Percentiles rank a stretch among this genome's conserved stretches.
Conservation (phyloP, 1,140 invertebrate genomes). For the Drosophila neocordata region DNA sequence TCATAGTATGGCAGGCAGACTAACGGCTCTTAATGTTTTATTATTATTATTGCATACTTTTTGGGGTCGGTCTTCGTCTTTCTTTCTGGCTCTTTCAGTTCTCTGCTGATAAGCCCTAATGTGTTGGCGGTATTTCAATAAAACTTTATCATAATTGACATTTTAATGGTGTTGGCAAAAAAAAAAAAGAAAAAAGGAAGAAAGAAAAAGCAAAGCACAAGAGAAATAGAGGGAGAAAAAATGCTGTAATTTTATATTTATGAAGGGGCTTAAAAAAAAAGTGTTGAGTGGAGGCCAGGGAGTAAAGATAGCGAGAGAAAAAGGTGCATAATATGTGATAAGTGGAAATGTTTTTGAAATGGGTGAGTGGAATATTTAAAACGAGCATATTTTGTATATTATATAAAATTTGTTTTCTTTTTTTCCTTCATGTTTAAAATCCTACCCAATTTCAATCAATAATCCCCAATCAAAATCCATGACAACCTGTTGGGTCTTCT, state of each 20-base stretch:
- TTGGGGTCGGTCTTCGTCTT: not conserved
- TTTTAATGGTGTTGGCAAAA: conserved; percentile 66
- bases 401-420: not conserved
- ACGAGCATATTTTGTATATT: not conserved
- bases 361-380: conserved; percentile 1
- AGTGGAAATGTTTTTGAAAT: conserved; percentile 33
- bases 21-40: conserved; percentile 67
- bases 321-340: conserved; percentile 72
- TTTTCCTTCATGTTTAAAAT: not conserved
- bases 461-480: conserved; percentile 60
- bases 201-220: not conserved
- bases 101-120: conserved; percentile 70
- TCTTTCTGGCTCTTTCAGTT: conserved; percentile 38
- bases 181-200: conserved; percentile 36
- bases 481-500: conserved; percentile 67
- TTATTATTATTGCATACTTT: conserved; percentile 77
- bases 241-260: conserved; percentile 70
- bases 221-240: conserved; percentile 13
- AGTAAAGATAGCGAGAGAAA: conserved; percentile 49
- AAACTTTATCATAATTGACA: conserved; percentile 81
- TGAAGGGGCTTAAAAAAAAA: conserved; percentile 53
- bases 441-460: conserved; percentile 1
- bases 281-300: conserved; percentile 26
- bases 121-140: conserved; percentile 72
- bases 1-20: not conserved